Base-by-base conservation (phyloP, 2,888 invertebrate genomes). In the Macaria liturata region DNA sequence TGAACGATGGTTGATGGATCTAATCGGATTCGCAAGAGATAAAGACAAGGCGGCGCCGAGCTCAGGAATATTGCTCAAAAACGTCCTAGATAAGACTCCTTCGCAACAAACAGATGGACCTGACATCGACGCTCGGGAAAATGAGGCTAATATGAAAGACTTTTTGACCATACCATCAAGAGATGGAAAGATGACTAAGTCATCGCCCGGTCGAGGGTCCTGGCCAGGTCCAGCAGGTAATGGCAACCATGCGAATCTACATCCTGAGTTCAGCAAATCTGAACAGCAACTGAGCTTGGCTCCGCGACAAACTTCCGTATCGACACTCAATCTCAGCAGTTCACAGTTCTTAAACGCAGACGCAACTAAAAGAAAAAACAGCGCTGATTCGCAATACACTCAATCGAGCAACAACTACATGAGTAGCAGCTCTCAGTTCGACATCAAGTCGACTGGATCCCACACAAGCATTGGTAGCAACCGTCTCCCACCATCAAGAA, bases 1-100 rank as follows among this genome's bases (percentile, higher is more conserved):
- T 30, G 96, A 97, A 46, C 94, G 99, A 20, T 99, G 99, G 99
- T 93, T 99, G 30, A 97, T 98, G 94, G 98, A 99, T 78, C 95
- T 98, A 4, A 97, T 99, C 54, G 95, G 97, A 0, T 97, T 97
- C 80, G 98, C 99, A 0, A 94, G 99, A 61, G 99, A 99, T 62
- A 92, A 90, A 69, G 92, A 90, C 64, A 92, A 90, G 66, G 80
- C 86, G 7, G 76, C 80, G 1, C 79, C 83, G 3, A 84, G 86
- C 61, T 92, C 93, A 39, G 90, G 94, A 46, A 90, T 90, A 80
- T 75, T 89, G 68, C 81, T 92, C 70, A 92, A 88, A 72, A 74
- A 87, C 53, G 74, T 92, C 43, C 70, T 90, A 57, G 88, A 91
- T 48, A 86, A 84, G 63, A 85, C 81, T 44, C 82, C 80, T 5